Conservation (phyloP, 2,888 invertebrate genomes). For the Pemphredon lugubris region DNA sequence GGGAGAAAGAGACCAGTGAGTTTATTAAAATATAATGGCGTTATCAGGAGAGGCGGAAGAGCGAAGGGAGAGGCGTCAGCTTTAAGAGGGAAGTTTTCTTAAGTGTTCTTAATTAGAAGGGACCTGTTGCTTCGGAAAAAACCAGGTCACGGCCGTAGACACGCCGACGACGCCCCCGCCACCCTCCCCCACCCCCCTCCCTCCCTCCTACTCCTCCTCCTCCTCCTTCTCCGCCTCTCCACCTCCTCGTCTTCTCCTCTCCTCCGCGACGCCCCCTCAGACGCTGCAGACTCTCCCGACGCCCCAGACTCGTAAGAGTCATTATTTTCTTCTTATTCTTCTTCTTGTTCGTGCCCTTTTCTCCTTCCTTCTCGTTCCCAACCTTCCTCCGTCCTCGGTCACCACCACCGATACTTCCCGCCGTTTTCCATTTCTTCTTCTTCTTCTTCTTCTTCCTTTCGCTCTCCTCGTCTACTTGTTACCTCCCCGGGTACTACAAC, state of each 20-base stretch:
- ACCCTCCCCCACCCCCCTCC: slow-evolving; percentile 7
- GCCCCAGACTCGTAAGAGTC: slow-evolving; percentile 78
- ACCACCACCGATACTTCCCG: slow-evolving; percentile 24
- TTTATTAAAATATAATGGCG: slow-evolving; percentile 81
- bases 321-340: slow-evolving; percentile 80
- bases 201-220: slow-evolving; percentile 45
- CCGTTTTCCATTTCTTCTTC: slow-evolving; percentile 23
- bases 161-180: slow-evolving; percentile 62
- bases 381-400: slow-evolving; percentile 42
- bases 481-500: slow-evolving; percentile 45
- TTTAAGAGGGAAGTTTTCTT: slow-evolving; percentile 81
- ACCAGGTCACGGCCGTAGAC: slow-evolving; percentile 80
- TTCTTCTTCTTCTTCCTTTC: slow-evolving; percentile 13
- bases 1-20: slow-evolving; percentile 60
- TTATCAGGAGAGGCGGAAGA: slow-evolving; percentile 72
- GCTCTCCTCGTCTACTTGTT: slow-evolving; percentile 44
- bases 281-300: slow-evolving; percentile 49
- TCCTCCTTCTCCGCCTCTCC: slow-evolving; percentile 23
- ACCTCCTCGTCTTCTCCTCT: slow-evolving; percentile 7
- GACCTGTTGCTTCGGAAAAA: slow-evolving; percentile 82
- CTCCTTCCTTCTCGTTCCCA: slow-evolving; percentile 44
- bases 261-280: slow-evolving; percentile 51
- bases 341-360: slow-evolving; percentile 62
- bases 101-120: slow-evolving; percentile 82
- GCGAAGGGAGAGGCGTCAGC: slow-evolving; percentile 78